Evolutionary conservation across 23 tunicate genomes (phyloP).

Genomic region (Clavelina lepadiformis): DNA sequence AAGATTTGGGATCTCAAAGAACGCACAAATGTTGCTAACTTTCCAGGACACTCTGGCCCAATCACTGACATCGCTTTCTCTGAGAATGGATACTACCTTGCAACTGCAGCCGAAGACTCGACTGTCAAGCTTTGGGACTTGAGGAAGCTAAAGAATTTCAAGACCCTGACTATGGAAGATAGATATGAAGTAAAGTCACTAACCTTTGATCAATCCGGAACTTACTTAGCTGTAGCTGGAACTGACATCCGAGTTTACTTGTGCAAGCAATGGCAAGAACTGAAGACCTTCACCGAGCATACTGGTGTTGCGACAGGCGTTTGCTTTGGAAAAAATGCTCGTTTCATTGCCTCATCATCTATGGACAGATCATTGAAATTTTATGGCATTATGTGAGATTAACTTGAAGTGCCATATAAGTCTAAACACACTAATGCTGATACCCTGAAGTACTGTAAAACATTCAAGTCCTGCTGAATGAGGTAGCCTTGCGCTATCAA

Average conservation of each 20-base stretch:
- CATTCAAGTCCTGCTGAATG: too few relatives aligned
- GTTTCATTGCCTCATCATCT: conserved; percentile 60
- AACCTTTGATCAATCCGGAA: conserved; percentile 91
- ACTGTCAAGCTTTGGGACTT: conserved; percentile 95
- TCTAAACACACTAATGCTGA: too few relatives aligned
- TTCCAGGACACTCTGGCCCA: conserved; percentile 95
- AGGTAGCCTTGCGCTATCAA: too few relatives aligned
- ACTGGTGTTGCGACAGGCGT: conserved; percentile 67
- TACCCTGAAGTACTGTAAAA: too few relatives aligned
- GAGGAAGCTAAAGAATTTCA: conserved; percentile 90
- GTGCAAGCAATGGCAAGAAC: conserved; percentile 93
- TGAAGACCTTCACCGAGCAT: conserved; percentile 66
- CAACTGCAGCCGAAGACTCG: conserved; percentile 89
- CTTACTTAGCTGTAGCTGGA: conserved; percentile 93
- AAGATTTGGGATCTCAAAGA: conserved; percentile 99
- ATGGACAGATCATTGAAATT: conserved; percentile 81
- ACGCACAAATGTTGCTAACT: conserved; percentile 88
- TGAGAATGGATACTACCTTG: conserved; percentile 97
- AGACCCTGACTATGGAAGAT: conserved; percentile 89
- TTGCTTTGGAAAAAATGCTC: conserved; percentile 68
- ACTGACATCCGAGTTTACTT: conserved; percentile 83
- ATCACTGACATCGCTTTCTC: conserved; percentile 91
- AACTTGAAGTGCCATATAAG: too few relatives aligned
- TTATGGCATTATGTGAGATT: conserved; percentile 48
- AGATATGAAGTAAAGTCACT: conserved; percentile 80